Conservation (phyloP, 2,888 invertebrate species). For the Alentia gelatinosa region DNA sequence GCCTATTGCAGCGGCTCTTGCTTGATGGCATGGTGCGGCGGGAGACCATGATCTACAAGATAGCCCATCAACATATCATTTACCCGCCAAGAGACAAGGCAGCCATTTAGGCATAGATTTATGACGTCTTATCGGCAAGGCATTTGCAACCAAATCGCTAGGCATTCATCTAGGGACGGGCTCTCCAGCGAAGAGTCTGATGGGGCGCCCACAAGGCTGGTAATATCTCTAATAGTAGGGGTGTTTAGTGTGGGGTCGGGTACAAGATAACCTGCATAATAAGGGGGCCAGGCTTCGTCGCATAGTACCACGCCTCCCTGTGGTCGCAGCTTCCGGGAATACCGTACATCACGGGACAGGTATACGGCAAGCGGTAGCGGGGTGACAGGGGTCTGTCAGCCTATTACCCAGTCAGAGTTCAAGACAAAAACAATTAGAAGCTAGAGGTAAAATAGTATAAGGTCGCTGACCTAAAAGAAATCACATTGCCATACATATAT, state of each 20-base stretch:
- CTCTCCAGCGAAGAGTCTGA: background rate
- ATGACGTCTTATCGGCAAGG: background rate
- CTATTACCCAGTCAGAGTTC: too few relatives aligned
- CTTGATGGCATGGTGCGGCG: too few relatives aligned
- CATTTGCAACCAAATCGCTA: background rate
- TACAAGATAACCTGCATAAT: background rate
- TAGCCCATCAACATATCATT: background rate
- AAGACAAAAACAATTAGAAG: too few relatives aligned
- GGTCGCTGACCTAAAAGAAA: too few relatives aligned
- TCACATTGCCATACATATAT: too few relatives aligned
- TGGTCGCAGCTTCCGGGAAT: too few relatives aligned
- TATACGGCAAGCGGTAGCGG: too few relatives aligned
- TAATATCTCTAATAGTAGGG: background rate
- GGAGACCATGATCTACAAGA: background rate
- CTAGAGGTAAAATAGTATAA: too few relatives aligned
- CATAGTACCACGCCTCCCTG: too few relatives aligned
- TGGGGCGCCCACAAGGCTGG: background rate
- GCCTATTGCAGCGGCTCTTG: too few relatives aligned
- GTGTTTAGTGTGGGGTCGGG: background rate
- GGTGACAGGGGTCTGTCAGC: too few relatives aligned
- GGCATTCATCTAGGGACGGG: background rate
- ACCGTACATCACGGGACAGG: too few relatives aligned
- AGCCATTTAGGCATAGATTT: background rate
- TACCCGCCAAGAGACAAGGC: background rate
- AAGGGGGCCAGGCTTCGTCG: background rate